Evolutionary conservation across 2,888 invertebrate genomes (phyloP), one percentile per base, ranked within the genome.

Genomic region (Drosophila silvestris): DNA sequence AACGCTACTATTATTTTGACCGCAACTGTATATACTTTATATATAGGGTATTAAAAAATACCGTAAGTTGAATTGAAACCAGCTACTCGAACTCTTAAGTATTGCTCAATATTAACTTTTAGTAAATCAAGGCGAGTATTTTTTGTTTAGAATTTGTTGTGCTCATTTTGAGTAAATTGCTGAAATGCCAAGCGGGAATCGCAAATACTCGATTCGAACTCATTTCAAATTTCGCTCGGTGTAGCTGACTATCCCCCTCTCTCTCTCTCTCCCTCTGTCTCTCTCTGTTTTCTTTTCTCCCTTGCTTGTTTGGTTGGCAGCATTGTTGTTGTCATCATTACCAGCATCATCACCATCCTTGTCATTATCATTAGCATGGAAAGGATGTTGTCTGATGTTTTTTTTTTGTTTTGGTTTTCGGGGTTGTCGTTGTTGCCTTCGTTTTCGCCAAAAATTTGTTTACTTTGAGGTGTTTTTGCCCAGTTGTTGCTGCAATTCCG

Each of bases 401-500:
- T 35, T 35, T 14, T 14, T 14, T 16, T 35, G 5, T 35, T 33
- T 35, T 35, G 53, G 3, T 14, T 33, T 7, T 33, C 19, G 32
- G 47, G 28, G 32, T n/a, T 39, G 57, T 14, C 57, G 51, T 32
- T 1, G 10, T 39, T 81, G 65, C 69, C 70, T 69, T 70, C 66
- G 41, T 74, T 79, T 82, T 47, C 59, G 53, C 69, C 67, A 62
- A 74, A 71, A 82, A 67, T 57, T 77, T 61, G 80, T 77, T 79
- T 77, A 74, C 74, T 79, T 70, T 80, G 74, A 74, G 77, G 77
- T 68, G 70, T 77, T 75, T 67, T 65, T 58, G 69, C 7, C 26
- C n/a, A 53, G 52, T n/a, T 47, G 50, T 39, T 56, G 26, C 5
- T 73, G 73, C n/a, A 6, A 7, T 1, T 39, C 19, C 19, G 5